phyloP scores from a whole-genome alignment of 1,140 invertebrate genomes.

The Ips typographus region DNA sequence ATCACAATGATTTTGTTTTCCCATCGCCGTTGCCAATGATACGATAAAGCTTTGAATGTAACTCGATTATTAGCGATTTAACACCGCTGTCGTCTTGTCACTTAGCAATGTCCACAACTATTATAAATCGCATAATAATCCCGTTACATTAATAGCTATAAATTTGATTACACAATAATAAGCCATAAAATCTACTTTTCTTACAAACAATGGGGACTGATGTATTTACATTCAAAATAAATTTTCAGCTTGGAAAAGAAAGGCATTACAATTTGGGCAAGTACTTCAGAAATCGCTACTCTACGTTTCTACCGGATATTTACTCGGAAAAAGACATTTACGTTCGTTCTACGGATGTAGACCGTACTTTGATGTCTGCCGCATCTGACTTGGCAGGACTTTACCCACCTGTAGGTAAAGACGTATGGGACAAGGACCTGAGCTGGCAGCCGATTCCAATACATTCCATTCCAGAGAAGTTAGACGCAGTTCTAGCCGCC shows the following conservation, averaged over 20 bases:
- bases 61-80: no score
- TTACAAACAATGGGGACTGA: no score
- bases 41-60: no score
- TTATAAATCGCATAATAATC: no score
- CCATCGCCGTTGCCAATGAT: no score
- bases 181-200: no score
- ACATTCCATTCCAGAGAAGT: constrained; percentile 68
- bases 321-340: constrained; percentile 55
- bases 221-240: neutral
- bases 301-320: constrained; percentile 55
- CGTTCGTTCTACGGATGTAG: constrained; percentile 75
- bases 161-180: no score
- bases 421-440: constrained; percentile 69
- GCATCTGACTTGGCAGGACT: constrained; percentile 80
- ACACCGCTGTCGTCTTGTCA: no score
- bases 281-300: constrained; percentile 73
- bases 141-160: no score
- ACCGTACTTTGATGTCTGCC: constrained; percentile 89
- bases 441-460: constrained; percentile 90
- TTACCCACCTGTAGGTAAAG: constrained; percentile 63
- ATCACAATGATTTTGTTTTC: no score
- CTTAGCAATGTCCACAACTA: no score
- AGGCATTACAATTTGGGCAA: constrained; percentile 79
- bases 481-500: constrained; percentile 62
- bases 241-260: constrained; percentile 68